Conservation (phyloP, 2,797 vertebrate genomes). For the Spheniscus humboldti region DNA sequence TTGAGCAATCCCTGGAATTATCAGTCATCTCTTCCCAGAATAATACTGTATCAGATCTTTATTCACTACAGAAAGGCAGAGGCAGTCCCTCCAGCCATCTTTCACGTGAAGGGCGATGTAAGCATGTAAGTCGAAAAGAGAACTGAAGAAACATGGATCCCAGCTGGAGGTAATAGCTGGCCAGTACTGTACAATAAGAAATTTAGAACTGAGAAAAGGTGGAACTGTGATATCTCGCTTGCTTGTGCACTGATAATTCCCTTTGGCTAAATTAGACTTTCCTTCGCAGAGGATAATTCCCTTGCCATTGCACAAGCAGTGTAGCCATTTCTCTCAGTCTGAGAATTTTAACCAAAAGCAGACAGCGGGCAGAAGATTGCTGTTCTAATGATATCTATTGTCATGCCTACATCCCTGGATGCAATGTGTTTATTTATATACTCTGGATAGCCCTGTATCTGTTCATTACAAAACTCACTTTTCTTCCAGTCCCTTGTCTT, state of each 20-base stretch:
- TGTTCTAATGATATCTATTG: background rate
- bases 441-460: background rate
- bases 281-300: background rate
- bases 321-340: background rate
- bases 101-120: fast-evolving
- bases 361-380: background rate
- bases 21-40: background rate
- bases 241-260: background rate
- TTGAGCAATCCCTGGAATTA: background rate
- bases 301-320: background rate
- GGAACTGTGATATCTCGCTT: background rate
- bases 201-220: background rate
- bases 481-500: background rate
- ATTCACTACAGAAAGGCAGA: background rate
- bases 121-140: background rate
- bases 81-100: background rate
- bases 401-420: background rate
- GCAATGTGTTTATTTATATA: background rate
- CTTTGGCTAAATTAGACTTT: no score
- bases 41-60: fast-evolving
- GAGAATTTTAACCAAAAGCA: background rate
- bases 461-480: background rate
- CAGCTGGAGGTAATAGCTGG: background rate
- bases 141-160: background rate
- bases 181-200: background rate